phyloP scores from a whole-genome alignment of 2,113 vertebrate species.

The Ceuthmochares aereus region DNA sequence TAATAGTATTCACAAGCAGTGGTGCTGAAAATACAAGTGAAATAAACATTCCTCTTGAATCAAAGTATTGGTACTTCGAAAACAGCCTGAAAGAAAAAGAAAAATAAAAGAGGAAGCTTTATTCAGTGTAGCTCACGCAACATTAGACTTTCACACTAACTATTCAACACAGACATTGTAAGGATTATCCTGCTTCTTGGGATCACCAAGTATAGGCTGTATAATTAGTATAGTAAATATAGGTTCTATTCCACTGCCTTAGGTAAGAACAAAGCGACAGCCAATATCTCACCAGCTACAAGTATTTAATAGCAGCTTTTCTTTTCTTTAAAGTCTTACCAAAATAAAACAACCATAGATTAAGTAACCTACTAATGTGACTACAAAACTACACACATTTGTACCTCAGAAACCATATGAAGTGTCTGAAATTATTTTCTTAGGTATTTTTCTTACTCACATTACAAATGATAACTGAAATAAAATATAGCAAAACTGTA shows the following conservation, averaged over 20 bases:
- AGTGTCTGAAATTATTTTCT: not conserved
- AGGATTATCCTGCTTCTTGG: not conserved
- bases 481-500: not conserved
- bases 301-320: not conserved
- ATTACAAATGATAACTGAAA: not conserved
- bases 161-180: not conserved
- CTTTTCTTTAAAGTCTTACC: not conserved
- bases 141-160: not conserved
- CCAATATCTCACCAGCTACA: not conserved
- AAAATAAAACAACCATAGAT: not conserved
- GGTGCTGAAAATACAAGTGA: constrained; percentile 91
- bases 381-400: not conserved
- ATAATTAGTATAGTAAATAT: no score
- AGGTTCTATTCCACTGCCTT: not conserved
- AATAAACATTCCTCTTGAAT: constrained; percentile 97
- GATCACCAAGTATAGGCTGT: not conserved
- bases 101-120: not conserved
- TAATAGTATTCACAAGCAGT: constrained; percentile 86
- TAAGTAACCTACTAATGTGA: not conserved
- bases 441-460: not conserved
- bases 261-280: not conserved
- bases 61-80: constrained; percentile 94
- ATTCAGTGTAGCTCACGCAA: not conserved
- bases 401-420: not conserved
- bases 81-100: constrained; percentile 80